Percentiles rank a stretch among this genome's conserved stretches.
Evolutionary conservation across 1,140 invertebrate genomes (phyloP).

Genomic region (Drosophila watanabei): DNA sequence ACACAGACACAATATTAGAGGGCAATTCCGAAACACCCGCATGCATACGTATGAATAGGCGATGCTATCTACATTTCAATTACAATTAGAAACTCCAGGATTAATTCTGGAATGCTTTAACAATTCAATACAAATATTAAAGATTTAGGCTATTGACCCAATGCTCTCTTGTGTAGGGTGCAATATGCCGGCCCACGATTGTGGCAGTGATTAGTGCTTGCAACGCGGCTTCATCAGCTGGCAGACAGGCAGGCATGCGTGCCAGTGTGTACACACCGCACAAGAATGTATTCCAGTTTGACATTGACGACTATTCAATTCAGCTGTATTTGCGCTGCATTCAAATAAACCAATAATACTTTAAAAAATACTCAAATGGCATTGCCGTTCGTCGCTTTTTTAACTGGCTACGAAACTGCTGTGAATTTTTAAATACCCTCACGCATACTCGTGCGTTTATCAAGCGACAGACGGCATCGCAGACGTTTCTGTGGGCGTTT

Average conservation of each 20-base stretch:
- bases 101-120: not conserved
- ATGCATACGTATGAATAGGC: constrained; percentile 12
- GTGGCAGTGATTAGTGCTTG: constrained; percentile 11
- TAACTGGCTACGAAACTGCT: constrained; percentile 14
- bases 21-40: constrained; percentile 17
- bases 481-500: constrained; percentile 48
- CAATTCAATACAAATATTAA: not conserved
- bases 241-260: constrained; percentile 10
- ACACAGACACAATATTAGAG: constrained; percentile 17
- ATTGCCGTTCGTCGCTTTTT: constrained; percentile 48
- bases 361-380: constrained; percentile 42
- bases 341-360: constrained; percentile 50
- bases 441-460: constrained; percentile 15
- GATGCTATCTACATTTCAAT: constrained; percentile 39
- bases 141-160: constrained; percentile 14
- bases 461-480: constrained; percentile 45
- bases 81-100: constrained; percentile 36
- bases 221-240: constrained; percentile 18
- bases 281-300: not conserved
- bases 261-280: constrained; percentile 43
- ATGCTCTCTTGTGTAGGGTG: not conserved
- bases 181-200: not conserved
- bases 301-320: constrained; percentile 17
- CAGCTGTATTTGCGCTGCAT: constrained; percentile 39
- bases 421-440: constrained; percentile 21